Percentiles rank a stretch among this genome's conserved stretches.
These are phyloP conservation scores for Perizoma affinitatum DNA, from an alignment of 2,888 invertebrate species.

Conservation along the genomic window DNA sequence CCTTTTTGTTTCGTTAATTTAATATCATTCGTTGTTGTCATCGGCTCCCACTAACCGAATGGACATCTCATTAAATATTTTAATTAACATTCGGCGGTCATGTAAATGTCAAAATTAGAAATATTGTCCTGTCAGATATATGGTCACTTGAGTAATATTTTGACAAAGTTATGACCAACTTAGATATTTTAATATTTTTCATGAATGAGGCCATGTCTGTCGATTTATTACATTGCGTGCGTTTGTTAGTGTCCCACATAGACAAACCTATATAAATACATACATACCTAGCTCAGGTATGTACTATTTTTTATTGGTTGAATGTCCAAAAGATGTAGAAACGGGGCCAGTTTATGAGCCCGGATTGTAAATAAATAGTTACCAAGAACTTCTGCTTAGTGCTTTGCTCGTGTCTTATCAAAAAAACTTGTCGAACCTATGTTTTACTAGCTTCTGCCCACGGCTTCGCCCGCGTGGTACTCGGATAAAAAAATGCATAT, in stretches of 20 bases:
- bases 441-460: too few relatives aligned
- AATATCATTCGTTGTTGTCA: conserved; percentile 79
- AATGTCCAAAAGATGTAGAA: too few relatives aligned
- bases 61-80: conserved; percentile 78
- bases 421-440: too few relatives aligned
- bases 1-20: conserved; percentile 71
- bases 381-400: too few relatives aligned
- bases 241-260: background rate
- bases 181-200: conserved; percentile 22
- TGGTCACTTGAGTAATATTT: conserved; percentile 54
- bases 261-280: too few relatives aligned
- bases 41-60: conserved; percentile 66
- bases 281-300: too few relatives aligned
- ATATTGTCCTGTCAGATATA: conserved; percentile 55
- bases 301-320: too few relatives aligned
- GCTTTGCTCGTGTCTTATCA: too few relatives aligned
- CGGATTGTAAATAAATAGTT: too few relatives aligned
- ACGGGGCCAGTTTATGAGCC: too few relatives aligned
- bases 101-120: conserved; percentile 69
- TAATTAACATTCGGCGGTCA: conserved; percentile 75
- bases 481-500: too few relatives aligned
- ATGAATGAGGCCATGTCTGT: background rate
- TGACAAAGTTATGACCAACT: conserved; percentile 46
- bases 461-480: too few relatives aligned
- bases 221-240: background rate